Percentiles rank a stretch among this genome's conserved stretches.
Conservation (phyloP, 2,797 vertebrate species). For the Gymnothorax reevesii region DNA sequence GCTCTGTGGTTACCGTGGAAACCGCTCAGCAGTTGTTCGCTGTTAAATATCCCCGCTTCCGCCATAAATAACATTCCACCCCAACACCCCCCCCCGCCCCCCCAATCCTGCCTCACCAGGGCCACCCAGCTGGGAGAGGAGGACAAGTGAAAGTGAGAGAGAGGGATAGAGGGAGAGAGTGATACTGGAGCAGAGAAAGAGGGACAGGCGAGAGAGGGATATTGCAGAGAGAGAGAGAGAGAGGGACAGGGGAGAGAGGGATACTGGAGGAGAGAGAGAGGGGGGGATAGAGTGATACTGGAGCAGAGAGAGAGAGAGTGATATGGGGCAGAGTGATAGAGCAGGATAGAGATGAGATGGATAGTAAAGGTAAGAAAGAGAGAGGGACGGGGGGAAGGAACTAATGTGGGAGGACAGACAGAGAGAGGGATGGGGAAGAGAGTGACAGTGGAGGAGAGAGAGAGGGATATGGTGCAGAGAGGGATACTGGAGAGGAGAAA, state of each 20-base stretch:
- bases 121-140: background rate
- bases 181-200: background rate
- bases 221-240: background rate
- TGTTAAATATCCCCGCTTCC: conserved; percentile 12
- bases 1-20: conserved; percentile 8
- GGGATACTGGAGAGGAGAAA: conserved; percentile 12
- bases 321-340: too few species aligned
- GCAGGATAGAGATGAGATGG: background rate
- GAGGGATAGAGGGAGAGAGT: background rate
- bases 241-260: background rate
- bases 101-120: background rate
- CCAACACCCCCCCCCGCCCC: background rate
- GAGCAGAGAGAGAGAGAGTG: background rate
- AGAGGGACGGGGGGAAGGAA: background rate
- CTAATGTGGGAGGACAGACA: background rate
- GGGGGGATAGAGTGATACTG: conserved; percentile 5
- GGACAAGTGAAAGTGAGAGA: background rate
- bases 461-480: background rate
- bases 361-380: background rate
- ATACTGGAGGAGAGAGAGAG: background rate
- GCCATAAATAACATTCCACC: background rate
- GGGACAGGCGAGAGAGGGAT: background rate
- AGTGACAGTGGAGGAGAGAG: background rate
- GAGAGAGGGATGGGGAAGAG: background rate
- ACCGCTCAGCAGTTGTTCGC: background rate